Percentiles rank a stretch among this genome's conserved stretches.
Evolutionary conservation across 37 sponge, comb jelly and placozoan species (phyloP).

Genomic region (Spongia lamella): DNA sequence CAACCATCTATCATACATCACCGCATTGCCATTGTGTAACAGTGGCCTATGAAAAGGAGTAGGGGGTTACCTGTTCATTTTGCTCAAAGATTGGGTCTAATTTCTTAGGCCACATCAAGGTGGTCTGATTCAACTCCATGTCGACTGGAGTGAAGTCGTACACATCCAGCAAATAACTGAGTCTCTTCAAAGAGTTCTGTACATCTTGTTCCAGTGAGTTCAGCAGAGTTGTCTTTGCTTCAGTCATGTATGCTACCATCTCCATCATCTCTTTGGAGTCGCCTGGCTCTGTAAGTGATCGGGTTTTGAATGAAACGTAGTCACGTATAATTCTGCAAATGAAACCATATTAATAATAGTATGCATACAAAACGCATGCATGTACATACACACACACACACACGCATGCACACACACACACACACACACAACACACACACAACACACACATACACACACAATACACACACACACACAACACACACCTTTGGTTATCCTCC

Average conservation of each 20-base stretch:
- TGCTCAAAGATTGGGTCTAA: constrained; percentile 85
- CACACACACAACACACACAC: no score
- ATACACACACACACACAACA: neutral
- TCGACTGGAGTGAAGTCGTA: constrained; percentile 76
- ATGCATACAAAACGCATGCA: neutral
- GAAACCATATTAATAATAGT: neutral
- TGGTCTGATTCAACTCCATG: constrained; percentile 80
- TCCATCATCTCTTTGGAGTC: constrained; percentile 93
- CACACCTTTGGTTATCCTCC: constrained; percentile 73
- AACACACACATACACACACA: neutral
- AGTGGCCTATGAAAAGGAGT: neutral
- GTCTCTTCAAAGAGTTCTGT: constrained; percentile 63
- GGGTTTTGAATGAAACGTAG: constrained; percentile 78
- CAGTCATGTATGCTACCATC: constrained; percentile 75
- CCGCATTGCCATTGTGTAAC: neutral
- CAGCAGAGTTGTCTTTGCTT: constrained; percentile 62
- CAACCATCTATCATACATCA: constrained; percentile 46
- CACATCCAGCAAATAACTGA: constrained; percentile 80
- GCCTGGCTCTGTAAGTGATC: constrained; percentile 72
- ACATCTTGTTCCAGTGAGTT: constrained; percentile 49
- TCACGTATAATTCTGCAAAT: constrained; percentile 68
- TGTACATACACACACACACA: neutral
- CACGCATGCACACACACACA: no score
- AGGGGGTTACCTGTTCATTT: constrained; percentile 63
- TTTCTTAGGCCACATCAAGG: constrained; percentile 84